A percentile compares a stretch with the other conserved stretches of the same genome.
phyloP scores from a whole-genome alignment of 1,140 invertebrate genomes.

The Drosophila aff. region DNA sequence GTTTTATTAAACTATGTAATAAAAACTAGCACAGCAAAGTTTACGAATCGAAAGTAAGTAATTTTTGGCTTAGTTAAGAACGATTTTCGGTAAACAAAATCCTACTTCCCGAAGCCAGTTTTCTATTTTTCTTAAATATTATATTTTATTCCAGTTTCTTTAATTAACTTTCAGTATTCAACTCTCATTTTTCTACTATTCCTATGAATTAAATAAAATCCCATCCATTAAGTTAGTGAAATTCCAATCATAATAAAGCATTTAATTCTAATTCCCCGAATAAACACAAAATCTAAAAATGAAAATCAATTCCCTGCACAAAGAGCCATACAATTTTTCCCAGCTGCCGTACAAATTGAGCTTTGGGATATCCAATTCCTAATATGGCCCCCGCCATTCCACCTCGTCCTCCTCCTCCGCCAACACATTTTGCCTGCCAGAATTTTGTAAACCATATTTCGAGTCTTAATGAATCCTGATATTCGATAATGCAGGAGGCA shows the following conservation, averaged over 20 bases:
- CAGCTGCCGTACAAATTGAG: slow-evolving; percentile 31
- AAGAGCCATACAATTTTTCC: slow-evolving; percentile 12
- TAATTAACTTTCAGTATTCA: too few relatives aligned
- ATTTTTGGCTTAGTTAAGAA: too few relatives aligned
- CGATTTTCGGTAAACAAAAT: too few relatives aligned
- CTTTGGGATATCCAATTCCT: slow-evolving; percentile 21
- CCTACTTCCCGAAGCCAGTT: too few relatives aligned
- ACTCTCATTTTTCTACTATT: too few relatives aligned
- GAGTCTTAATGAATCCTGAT: slow-evolving; percentile 76
- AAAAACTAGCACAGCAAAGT: too few relatives aligned
- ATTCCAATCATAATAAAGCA: not conserved
- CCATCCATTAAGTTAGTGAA: not conserved
- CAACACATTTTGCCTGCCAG: slow-evolving; percentile 19
- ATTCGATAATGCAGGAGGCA: slow-evolving; percentile 74
- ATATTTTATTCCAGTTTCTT: too few relatives aligned
- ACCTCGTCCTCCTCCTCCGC: not conserved
- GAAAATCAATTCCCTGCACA: slow-evolving; percentile 7
- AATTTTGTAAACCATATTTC: slow-evolving; percentile 73
- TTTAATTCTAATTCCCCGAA: not conserved
- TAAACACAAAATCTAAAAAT: not conserved
- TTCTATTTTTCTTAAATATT: too few relatives aligned
- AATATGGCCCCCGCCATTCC: slow-evolving; percentile 9
- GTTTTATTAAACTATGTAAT: too few relatives aligned
- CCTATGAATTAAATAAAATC: too few relatives aligned
- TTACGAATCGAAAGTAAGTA: too few relatives aligned